Evolutionary conservation across 2,888 invertebrate genomes (phyloP).

Genomic region (Plebejus argus): DNA sequence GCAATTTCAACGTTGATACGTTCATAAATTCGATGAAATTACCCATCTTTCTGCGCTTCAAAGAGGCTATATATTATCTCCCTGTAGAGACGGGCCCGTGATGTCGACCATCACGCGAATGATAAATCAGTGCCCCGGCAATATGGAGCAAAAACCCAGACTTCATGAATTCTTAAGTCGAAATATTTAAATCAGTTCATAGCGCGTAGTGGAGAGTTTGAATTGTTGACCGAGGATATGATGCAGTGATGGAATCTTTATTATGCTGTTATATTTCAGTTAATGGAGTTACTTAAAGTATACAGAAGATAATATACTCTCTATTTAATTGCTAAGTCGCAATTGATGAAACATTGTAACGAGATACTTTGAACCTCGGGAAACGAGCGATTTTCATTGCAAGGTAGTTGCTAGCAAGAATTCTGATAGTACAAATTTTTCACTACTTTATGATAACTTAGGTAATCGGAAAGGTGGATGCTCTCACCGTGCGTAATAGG

Average conservation of each 20-base stretch:
- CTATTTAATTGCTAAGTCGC: too few relatives aligned
- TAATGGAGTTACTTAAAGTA: too few relatives aligned
- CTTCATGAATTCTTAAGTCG: conserved; percentile 49
- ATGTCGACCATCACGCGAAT: conserved; percentile 71
- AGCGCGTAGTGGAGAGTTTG: conserved; percentile 26
- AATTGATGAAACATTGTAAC: too few relatives aligned
- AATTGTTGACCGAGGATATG: conserved; percentile 1
- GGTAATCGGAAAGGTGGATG: too few relatives aligned
- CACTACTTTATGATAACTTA: too few relatives aligned
- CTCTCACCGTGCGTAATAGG: too few relatives aligned
- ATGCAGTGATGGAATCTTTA: background rate
- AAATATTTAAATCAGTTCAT: conserved; percentile 41
- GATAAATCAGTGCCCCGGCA: conserved; percentile 69
- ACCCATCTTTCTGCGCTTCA: conserved; percentile 78
- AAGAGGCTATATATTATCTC: conserved; percentile 77
- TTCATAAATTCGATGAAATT: conserved; percentile 78
- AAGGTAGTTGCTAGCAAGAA: too few relatives aligned
- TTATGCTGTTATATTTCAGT: background rate
- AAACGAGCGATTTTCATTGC: too few relatives aligned
- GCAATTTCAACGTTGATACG: conserved; percentile 71
- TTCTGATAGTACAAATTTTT: too few relatives aligned
- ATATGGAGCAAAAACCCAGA: conserved; percentile 52
- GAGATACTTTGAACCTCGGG: too few relatives aligned
- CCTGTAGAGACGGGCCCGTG: conserved; percentile 67
- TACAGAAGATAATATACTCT: too few relatives aligned